Percentiles rank a stretch among this genome's conserved stretches.
These are phyloP conservation scores for Sebastes paucispinis DNA, from an alignment of 2,797 vertebrate genomes.

Conservation along the genomic window DNA sequence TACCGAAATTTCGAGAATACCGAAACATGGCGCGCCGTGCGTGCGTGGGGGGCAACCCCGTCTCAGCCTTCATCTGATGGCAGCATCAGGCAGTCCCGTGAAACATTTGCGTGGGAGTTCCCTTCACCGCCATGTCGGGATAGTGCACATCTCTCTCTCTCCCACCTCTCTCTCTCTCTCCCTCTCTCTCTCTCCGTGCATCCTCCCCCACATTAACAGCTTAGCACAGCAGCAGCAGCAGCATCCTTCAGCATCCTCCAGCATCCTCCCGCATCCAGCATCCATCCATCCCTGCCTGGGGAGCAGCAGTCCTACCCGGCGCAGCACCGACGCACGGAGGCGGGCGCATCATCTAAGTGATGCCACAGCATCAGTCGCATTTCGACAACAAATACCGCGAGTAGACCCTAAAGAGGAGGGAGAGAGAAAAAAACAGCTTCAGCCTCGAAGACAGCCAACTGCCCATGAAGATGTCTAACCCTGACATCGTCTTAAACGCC, in stretches of 20 bases:
- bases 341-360: constrained; percentile 78
- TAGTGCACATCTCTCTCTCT: constrained; percentile 60
- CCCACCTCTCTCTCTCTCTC: constrained; percentile 23
- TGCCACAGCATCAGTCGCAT: constrained; percentile 82
- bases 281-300: constrained; percentile 74
- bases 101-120: constrained; percentile 88
- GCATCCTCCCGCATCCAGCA: constrained; percentile 73
- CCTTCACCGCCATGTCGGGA: constrained; percentile 81
- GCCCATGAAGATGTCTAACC: constrained; percentile 90
- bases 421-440: constrained; percentile 51
- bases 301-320: constrained; percentile 76
- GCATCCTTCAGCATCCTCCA: constrained; percentile 73
- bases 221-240: constrained; percentile 71
- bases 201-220: constrained; percentile 79
- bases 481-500: constrained; percentile 86
- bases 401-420: constrained; percentile 42
- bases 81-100: constrained; percentile 85
- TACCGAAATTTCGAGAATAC: constrained; percentile 43
- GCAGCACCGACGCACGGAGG: constrained; percentile 78
- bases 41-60: constrained; percentile 76
- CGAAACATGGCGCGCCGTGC: constrained; percentile 53
- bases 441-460: constrained; percentile 74
- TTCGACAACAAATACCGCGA: constrained; percentile 69
- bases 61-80: constrained; percentile 83
- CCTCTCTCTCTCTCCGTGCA: constrained; percentile 42